Base-by-base conservation (phyloP, 2,888 invertebrate genomes). In the Rhamphomyia laevipes region DNA sequence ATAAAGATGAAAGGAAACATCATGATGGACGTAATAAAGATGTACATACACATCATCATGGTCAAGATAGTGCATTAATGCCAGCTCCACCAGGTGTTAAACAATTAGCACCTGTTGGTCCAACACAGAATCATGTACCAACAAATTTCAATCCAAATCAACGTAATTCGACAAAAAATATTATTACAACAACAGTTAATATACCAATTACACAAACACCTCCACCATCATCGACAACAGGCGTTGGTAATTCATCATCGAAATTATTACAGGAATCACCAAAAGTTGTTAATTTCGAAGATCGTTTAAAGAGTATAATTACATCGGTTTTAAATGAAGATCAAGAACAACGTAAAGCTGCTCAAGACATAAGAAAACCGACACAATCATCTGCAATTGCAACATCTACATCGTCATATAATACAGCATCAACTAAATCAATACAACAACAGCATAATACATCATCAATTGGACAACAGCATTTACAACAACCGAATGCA, bases 321-420 rank as follows among this genome's bases (percentile, higher is more conserved):
- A 87, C 87, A 3, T 84, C 84, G 4, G 89, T 87, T 47, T 71
- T 91, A 35, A 91, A 91, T 66, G 90, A 91, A 66, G 90, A 89
- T 65, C 86, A 86, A 61, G 74, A 71, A 53, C 70, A 70, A 43
- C 66, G 70, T 30, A 71, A 70, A 55, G 67, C 65, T 46, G 63
- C 62, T 12, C 49, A 35, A 35, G 51, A 16, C 16, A 37, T 40
- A 40, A 66, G 23, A 57, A 46, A 51, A 69, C 60, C 67, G 68
- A 1, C 67, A 66, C 62, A 47, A 66, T 66, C 56, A 63, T 63
- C 63, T 16, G 13, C 45, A 17, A 47, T 43, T 3, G 23, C 49
- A 13, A 49, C 43, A 31, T 46, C 43, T 12, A 40, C 46, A 37
- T 33, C 50, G 2, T 16, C 49, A 15, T 43, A 43, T 27, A 47